A percentile compares a stretch with the other conserved stretches of the same genome.
Conservation (phyloP, 2,113 vertebrate genomes). For the Xenopus borealis region DNA sequence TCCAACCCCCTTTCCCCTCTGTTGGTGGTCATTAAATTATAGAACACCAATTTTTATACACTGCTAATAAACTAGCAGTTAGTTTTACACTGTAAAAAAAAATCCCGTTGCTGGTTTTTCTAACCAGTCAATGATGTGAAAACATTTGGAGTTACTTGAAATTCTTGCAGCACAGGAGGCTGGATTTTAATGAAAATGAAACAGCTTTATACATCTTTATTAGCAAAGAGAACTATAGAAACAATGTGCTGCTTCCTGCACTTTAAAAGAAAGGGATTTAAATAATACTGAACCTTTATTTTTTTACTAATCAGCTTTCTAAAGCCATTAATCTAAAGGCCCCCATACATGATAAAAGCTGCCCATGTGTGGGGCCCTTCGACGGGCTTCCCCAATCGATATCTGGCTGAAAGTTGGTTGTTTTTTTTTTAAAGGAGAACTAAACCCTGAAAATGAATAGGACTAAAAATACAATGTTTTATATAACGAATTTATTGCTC, state of each 20-base stretch:
- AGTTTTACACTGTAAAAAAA: constrained; percentile 9
- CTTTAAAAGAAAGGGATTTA: constrained; percentile 37
- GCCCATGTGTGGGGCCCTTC: no score
- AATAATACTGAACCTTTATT: constrained; percentile 22
- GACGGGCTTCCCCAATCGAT: no score
- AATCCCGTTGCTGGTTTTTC: background rate
- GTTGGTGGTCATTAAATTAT: background rate
- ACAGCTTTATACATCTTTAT: constrained; percentile 21
- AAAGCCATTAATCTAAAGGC: no score
- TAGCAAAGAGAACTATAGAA: background rate
- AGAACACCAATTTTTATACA: constrained; percentile 5
- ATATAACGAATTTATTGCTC: no score
- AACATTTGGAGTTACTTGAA: background rate
- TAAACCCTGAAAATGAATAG: no score
- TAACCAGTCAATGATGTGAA: background rate
- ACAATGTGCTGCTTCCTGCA: constrained; percentile 10
- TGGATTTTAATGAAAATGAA: background rate
- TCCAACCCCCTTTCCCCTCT: background rate
- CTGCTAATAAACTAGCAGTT: background rate
- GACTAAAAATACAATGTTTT: no score
- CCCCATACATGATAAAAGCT: no score
- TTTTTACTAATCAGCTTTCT: no score
- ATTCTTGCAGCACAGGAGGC: background rate
- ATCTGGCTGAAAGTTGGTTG: no score
- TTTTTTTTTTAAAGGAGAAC: no score